Evolutionary conservation across 2,888 invertebrate genomes (phyloP), one percentile per base, ranked within the genome.

Genomic region (Digitonthophagus gazella): DNA sequence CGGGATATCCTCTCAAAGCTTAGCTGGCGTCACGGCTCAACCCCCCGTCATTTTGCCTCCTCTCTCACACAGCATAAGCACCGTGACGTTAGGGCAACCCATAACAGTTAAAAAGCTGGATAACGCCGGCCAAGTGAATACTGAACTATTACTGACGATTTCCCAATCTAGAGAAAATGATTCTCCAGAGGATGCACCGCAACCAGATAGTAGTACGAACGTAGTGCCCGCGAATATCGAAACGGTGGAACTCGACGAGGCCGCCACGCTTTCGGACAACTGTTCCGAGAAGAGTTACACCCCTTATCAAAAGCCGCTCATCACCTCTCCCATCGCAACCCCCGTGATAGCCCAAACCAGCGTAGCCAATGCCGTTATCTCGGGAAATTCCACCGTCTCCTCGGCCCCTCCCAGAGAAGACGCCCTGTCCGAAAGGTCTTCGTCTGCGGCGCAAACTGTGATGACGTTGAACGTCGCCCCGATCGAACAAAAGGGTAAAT

Each of bases 1-100:
- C 54, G 82, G 83, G 44, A 82, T 84, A 66, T 80, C 83, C 19
- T 80, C 84, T 8, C 83, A 83, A 72, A 81, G 77, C 72, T 69
- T 83, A 44, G 78, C 81, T 8, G 80, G 80, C n/a, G 81, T 83
- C 14, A 80, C 78, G 71, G 80, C 82, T 22, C 84, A 84, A 74
- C 81, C 82, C 54, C 80, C 84, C 15, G 82, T 83, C 15, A 83
- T 84, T 65, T 73, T 84, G 67, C 81, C 83, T 15, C 77, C 81
- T n/a, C 79, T 80, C 67, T 76, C 82, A 14, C 81, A 81, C 61
- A 78, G 79, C 70, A 76, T 79, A 68, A 79, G 81, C 16, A 78
- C 81, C 19, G 81, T 82, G 14, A 79, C 82, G 4, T 74, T 83
- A 44, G 80, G 81, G 1, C 83, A 83, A 73, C 80, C 82, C 0